These are phyloP conservation scores for Maniola hyperantus DNA, from an alignment of 2,888 invertebrate genomes.

Conservation along the genomic window DNA sequence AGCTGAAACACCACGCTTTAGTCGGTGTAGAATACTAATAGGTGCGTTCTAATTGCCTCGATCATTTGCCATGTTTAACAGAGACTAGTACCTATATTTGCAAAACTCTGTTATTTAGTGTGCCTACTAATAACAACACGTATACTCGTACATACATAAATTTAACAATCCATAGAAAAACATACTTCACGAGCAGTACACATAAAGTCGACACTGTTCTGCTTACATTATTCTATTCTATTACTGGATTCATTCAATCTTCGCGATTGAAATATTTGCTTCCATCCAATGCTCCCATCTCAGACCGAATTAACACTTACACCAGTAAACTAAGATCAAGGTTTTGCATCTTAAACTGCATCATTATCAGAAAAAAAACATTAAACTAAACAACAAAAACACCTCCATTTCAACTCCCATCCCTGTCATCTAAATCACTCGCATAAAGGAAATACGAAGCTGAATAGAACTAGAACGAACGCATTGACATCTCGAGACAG, in stretches of 20 bases:
- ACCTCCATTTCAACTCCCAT: not conserved
- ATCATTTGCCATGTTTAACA: not conserved
- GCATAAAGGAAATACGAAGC: not conserved
- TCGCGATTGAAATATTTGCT: too few relatives aligned
- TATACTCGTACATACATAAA: too few relatives aligned
- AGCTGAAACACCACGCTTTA: not conserved
- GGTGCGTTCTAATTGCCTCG: not conserved
- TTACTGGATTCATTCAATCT: too few relatives aligned
- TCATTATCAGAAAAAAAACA: too few relatives aligned
- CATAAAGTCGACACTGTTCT: too few relatives aligned
- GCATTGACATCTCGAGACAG: not conserved
- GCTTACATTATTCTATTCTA: too few relatives aligned
- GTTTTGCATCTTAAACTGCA: too few relatives aligned
- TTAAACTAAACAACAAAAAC: not conserved
- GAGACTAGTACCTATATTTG: not conserved
- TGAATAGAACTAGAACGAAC: not conserved
- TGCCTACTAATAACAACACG: too few relatives aligned
- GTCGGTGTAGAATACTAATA: not conserved
- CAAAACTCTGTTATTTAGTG: too few relatives aligned
- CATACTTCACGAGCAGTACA: too few relatives aligned
- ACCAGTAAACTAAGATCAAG: not conserved
- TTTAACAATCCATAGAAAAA: not conserved
- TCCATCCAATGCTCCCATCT: too few relatives aligned
- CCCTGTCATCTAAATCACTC: conserved; percentile 7
- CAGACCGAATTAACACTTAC: too few relatives aligned